Conservation (phyloP, 2,797 vertebrate genomes). For the Periparus ater region DNA sequence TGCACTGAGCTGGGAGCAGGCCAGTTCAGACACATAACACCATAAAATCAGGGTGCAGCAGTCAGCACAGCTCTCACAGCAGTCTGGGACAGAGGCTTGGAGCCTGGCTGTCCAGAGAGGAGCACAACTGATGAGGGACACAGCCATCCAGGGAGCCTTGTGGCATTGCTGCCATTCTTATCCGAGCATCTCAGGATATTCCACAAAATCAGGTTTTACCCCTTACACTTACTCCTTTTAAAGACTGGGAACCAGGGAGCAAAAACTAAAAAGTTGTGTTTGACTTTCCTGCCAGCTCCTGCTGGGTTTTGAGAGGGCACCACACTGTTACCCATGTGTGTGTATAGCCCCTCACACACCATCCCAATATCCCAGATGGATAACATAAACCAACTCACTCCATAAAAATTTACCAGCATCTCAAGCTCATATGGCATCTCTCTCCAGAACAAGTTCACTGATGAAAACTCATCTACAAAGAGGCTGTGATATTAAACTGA, state of each 20-base stretch:
- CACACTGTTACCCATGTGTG: rapidly evolving
- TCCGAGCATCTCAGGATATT: not conserved
- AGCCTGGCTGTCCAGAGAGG: not conserved
- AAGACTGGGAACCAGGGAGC: not conserved
- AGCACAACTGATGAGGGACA: rapidly evolving
- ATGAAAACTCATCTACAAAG: not conserved
- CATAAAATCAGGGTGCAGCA: not conserved
- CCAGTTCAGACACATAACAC: not conserved
- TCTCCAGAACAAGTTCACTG: not conserved
- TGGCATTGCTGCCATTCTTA: not conserved
- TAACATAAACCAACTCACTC: not conserved
- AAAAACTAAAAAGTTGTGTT: not conserved
- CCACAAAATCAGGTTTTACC: not conserved
- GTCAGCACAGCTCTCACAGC: not conserved
- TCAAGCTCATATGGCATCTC: not conserved
- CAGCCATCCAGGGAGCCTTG: rapidly evolving
- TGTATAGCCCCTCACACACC: not conserved
- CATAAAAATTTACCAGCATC: not conserved
- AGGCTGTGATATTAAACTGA: not conserved
- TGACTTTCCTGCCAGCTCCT: not conserved
- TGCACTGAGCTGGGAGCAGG: not conserved
- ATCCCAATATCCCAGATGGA: not conserved
- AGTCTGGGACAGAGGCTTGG: not conserved
- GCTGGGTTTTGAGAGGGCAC: not conserved
- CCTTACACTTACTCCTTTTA: not conserved